Evolutionary conservation across 2,888 invertebrate genomes (phyloP).

Genomic region (Scaptomyza reducta): DNA sequence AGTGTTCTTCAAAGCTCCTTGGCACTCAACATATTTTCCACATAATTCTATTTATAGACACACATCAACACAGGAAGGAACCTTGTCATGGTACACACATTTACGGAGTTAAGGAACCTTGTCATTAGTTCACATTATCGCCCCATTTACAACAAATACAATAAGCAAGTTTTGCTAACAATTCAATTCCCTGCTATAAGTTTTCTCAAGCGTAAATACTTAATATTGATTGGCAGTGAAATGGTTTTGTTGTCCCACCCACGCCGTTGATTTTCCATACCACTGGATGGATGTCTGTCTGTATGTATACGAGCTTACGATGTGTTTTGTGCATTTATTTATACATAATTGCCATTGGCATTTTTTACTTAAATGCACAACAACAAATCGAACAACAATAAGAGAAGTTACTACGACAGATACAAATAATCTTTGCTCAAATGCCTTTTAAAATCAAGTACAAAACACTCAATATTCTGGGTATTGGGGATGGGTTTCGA

Average conservation of each 20-base stretch:
- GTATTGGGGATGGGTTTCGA: conserved; percentile 15
- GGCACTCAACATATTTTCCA: neutral
- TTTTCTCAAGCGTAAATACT: conserved; percentile 56
- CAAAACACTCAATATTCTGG: conserved; percentile 48
- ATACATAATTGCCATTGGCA: conserved; percentile 59
- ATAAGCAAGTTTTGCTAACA: conserved; percentile 1
- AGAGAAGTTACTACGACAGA: neutral
- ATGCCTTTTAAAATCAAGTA: conserved; percentile 63
- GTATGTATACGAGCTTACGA: neutral
- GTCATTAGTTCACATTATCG: neutral
- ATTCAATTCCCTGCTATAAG: neutral
- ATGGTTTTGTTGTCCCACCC: conserved; percentile 14
- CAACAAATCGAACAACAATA: too few relatives aligned
- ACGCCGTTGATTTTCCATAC: conserved; percentile 53
- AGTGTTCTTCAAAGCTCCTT: neutral
- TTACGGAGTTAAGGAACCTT: neutral
- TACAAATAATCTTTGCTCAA: conserved; percentile 24
- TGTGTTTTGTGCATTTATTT: conserved; percentile 21
- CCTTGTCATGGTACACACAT: neutral
- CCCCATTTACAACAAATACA: conserved; percentile 7
- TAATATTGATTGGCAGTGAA: conserved; percentile 48
- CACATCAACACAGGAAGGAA: neutral
- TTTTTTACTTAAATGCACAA: too few relatives aligned
- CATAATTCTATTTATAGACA: neutral
- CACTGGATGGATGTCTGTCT: conserved; percentile 34